A percentile compares a stretch with the other conserved stretches of the same genome.
phyloP scores from a whole-genome alignment of 2,113 vertebrate species.

The Nycticorax nycticorax region DNA sequence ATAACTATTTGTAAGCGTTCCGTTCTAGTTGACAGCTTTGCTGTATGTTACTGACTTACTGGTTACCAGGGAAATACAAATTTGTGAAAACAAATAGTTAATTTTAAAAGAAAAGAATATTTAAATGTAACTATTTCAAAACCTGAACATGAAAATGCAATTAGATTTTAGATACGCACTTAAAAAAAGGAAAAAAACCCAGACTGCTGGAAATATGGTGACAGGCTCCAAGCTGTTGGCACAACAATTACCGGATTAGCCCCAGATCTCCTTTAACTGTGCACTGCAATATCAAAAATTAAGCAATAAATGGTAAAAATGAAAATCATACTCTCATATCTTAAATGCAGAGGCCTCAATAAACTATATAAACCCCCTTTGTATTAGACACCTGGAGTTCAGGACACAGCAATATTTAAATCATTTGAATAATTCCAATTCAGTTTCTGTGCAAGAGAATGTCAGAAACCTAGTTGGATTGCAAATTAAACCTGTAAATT shows the following conservation, averaged over 20 bases:
- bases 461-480: constrained; percentile 48
- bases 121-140: background rate
- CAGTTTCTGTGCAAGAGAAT: constrained; percentile 16
- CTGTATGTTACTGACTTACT: background rate
- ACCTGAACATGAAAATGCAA: background rate
- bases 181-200: background rate
- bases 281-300: background rate
- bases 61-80: background rate
- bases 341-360: background rate
- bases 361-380: background rate
- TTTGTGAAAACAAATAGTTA: background rate
- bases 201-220: background rate
- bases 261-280: background rate
- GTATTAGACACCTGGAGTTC: background rate
- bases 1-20: background rate
- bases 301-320: constrained; percentile 25
- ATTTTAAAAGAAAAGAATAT: background rate
- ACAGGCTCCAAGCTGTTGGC: background rate
- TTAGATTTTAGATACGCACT: background rate
- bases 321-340: background rate
- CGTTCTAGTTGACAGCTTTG: background rate
- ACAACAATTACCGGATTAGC: background rate
- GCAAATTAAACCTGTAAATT: constrained; percentile 71
- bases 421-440: constrained; percentile 40
- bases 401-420: constrained; percentile 32